Evolutionary conservation across 2,113 vertebrate species (phyloP), one percentile per base, ranked within the genome.

Genomic region (Neogobius melanostomus): DNA sequence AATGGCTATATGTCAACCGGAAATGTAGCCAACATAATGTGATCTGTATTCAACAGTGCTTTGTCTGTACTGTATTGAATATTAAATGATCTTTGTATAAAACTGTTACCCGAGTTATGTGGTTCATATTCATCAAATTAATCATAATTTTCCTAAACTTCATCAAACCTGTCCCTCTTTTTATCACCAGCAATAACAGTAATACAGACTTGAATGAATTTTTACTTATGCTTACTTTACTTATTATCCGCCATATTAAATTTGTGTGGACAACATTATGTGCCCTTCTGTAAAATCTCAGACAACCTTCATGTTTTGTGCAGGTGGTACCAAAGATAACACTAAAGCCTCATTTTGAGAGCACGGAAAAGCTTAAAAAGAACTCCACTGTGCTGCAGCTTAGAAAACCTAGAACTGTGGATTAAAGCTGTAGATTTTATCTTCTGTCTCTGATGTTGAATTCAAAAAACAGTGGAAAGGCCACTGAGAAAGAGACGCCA

Each of bases 321-420:
- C 76, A 84, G 83, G 82, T 82, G 83, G 76, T 75, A 71, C 71
- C 68, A 49, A 69, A 28, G 83, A 85, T 87, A 87, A 88, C 69
- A 74, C 79, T 86, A 79, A 79, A 74, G 87, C 86, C 79, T 82
- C 82, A 61, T 83, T 83, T 87, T 77, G 52, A 85, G 74, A 73
- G 64, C 66, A 71, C 73, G 65, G 77, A 70, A 83, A 79, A 80
- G 69, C 75, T 59, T 67, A 59, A 44, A 50, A 60, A 73, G 53
- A 79, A 72, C 63, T 15, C 57, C 46, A 44, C 45, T 48, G n/a
- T 68, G 60, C n/a, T 64, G 10, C 49, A 46, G 45, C 47, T 6
- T 56, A 45, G 47, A 64, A 21, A 66, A 16, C n/a, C 36, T 51
- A 43, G 63, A 64, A 17, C 66, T 56, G 52, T 71, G 62, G 62